phyloP scores from a whole-genome alignment of 2,888 invertebrate genomes.

The Eupeodes latifasciatus region DNA sequence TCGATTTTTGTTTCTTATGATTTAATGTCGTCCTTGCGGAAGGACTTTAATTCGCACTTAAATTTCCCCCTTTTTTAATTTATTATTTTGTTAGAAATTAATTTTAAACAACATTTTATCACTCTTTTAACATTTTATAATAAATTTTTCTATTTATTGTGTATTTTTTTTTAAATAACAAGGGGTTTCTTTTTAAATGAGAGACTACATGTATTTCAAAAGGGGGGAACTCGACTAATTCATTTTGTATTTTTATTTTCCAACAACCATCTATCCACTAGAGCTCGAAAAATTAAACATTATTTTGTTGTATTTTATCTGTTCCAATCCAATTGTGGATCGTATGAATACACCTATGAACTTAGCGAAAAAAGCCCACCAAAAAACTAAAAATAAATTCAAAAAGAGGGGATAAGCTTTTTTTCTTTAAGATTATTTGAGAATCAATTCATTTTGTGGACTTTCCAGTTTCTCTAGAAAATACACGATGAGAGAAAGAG shows the following conservation, averaged over 20 bases:
- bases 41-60: slow-evolving; percentile 20
- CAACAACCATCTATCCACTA: slow-evolving; percentile 34
- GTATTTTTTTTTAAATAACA: slow-evolving; percentile 9
- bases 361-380: slow-evolving; percentile 59
- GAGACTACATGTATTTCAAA: slow-evolving; percentile 69
- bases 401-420: slow-evolving; percentile 2
- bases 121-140: neutral
- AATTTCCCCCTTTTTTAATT: neutral
- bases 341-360: slow-evolving; percentile 46
- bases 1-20: neutral
- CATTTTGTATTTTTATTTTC: slow-evolving; percentile 68
- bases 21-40: slow-evolving; percentile 33
- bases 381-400: neutral
- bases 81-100: neutral
- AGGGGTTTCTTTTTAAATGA: slow-evolving; percentile 23
- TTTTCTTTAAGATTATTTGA: neutral
- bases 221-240: slow-evolving; percentile 73
- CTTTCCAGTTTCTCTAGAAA: slow-evolving; percentile 19
- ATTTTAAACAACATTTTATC: slow-evolving; percentile 5
- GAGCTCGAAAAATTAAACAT: slow-evolving; percentile 14
- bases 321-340: slow-evolving; percentile 38
- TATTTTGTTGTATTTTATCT: slow-evolving; percentile 24
- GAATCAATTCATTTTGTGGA: slow-evolving; percentile 43
- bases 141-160: neutral
- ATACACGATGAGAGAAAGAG: too few species aligned